Conservation (phyloP, 2,797 vertebrate species). For the Lophius americanus region DNA sequence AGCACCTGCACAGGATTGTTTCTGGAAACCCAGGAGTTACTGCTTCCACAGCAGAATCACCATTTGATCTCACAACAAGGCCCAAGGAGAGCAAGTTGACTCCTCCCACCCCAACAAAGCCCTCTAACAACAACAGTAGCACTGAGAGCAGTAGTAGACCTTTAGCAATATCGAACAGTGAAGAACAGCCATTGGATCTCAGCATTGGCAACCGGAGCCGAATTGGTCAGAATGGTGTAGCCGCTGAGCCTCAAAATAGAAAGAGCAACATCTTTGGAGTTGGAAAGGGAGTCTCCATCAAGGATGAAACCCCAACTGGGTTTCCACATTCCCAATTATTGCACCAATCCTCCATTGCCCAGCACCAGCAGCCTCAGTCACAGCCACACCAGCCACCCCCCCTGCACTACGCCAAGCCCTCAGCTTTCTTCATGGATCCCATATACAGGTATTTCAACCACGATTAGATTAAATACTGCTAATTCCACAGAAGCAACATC, state of each 20-base stretch:
- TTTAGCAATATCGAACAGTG: slow-evolving; percentile 74
- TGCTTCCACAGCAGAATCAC: slow-evolving; percentile 86
- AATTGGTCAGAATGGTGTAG: slow-evolving; percentile 89
- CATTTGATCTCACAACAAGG: slow-evolving; percentile 97
- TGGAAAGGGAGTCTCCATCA: slow-evolving; percentile 79
- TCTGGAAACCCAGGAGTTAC: slow-evolving; percentile 81
- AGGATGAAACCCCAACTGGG: slow-evolving; percentile 84
- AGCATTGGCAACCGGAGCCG: slow-evolving; percentile 93
- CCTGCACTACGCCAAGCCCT: slow-evolving; percentile 98
- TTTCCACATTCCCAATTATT: slow-evolving; percentile 84
- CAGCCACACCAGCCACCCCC: slow-evolving; percentile 89
- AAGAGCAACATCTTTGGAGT: slow-evolving; percentile 91
- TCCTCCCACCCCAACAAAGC: slow-evolving; percentile 78
- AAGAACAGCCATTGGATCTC: slow-evolving; percentile 97
- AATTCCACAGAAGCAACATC: neutral
- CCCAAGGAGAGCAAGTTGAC: slow-evolving; percentile 90
- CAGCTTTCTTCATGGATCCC: slow-evolving; percentile 99
- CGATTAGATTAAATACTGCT: slow-evolving; percentile 66
- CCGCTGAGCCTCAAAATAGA: slow-evolving; percentile 80
- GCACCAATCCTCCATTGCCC: slow-evolving; percentile 75
- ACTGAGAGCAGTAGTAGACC: slow-evolving; percentile 63
- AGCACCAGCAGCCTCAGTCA: slow-evolving; percentile 81
- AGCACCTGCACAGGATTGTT: slow-evolving; percentile 85
- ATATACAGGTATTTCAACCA: slow-evolving; percentile 98
- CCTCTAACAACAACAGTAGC: slow-evolving; percentile 70